Conservation (phyloP, 2,797 vertebrate species). For the Linurgus olivaceus region DNA sequence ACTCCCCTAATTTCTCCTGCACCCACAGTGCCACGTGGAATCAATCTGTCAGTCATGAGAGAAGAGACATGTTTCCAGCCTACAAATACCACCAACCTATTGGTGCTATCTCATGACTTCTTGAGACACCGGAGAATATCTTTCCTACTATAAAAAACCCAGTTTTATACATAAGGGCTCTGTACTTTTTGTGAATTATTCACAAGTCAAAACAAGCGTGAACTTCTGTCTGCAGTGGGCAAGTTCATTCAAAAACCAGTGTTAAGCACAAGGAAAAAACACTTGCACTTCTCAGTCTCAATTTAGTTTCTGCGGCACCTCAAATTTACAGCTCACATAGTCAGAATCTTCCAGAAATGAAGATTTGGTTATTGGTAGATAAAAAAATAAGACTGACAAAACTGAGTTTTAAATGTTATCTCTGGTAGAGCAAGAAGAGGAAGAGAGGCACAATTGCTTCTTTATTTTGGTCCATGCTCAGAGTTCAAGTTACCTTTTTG, state of each 20-base stretch:
- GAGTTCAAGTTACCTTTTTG: constrained; percentile 82
- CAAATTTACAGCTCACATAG: not conserved
- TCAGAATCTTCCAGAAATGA: not conserved
- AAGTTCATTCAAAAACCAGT: not conserved
- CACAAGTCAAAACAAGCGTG: not conserved
- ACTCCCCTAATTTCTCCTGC: not conserved
- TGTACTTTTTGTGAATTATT: not conserved
- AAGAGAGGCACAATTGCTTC: accelerated
- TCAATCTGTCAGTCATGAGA: accelerated
- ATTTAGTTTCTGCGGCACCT: not conserved
- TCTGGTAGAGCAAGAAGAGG: not conserved
- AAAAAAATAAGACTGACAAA: not conserved
- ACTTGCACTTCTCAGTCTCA: not conserved
- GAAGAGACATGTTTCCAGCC: not conserved
- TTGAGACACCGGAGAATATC: not conserved
- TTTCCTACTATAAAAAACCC: too few relatives aligned
- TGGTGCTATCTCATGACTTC: not conserved
- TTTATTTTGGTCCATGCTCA: not conserved
- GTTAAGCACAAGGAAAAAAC: not conserved
- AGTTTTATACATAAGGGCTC: not conserved
- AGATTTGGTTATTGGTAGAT: accelerated
- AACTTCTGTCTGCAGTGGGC: not conserved
- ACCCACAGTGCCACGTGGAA: not conserved
- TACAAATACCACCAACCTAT: not conserved
- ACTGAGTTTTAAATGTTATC: not conserved